Evolutionary conservation across 30 jellyfish, hydroid and myxozoan species (phyloP), one percentile per base, ranked within the genome.

Genomic region (Sanderia malayensis): DNA sequence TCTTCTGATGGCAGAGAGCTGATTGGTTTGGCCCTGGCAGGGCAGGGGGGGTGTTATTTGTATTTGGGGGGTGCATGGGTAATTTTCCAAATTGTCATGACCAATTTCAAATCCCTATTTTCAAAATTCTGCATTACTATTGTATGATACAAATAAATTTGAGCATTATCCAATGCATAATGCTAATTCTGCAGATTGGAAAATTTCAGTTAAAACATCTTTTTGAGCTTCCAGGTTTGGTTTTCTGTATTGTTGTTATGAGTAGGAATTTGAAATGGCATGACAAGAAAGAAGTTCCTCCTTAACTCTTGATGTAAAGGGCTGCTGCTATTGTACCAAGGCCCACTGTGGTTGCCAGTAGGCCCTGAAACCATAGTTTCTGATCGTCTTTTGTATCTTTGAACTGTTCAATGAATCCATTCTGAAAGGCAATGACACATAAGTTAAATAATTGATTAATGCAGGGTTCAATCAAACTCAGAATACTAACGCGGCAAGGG

Each of bases 241-340:
- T 37, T 37, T 4, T 6, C n/a, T n/a, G n/a, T n/a, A n/a, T n/a
- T n/a, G 52, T 37, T 4, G 6, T 37, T 37, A 37, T 4, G 64
- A 15, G 18, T 19, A 49, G 18, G 64, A 24, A 18, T 49, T 24
- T 8, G 64, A 49, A 49, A 49, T 30, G 33, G 71, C 17, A 58
- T 27, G 71, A 32, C 60, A 71, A 47, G 64, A 20, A 13, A 47
- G 3, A 23, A n/a, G 26, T n/a, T 23, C 15, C 34, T 46, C 3
- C 13, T 71, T 71, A 91, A 82, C 98, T 84, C 31, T 82, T 85
- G 65, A 92, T 92, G 82, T 84, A 85, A n/a, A 92, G 62, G 21
- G 98, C 98, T 19, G 98, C 98, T 8, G 98, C 98, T 46, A 92
- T 34, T 1, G 98, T 92, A 4, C 98, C 98, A 15, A 92, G 82